A percentile compares a stretch with the other conserved stretches of the same genome.
These are phyloP conservation scores for Macroramphosus scolopax DNA, from an alignment of 2,797 vertebrate genomes.

Conservation along the genomic window DNA sequence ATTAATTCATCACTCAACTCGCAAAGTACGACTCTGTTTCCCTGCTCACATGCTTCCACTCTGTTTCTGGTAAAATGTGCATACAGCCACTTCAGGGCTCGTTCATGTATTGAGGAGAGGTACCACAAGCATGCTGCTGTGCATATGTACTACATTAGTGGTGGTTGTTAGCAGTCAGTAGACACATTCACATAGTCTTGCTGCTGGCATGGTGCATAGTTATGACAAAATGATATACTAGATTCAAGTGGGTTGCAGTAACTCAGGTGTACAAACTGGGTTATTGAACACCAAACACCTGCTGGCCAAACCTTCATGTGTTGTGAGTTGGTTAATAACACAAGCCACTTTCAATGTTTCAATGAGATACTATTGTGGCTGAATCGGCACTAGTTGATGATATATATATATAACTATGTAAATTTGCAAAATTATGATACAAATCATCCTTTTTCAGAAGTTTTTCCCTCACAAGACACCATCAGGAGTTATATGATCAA, in stretches of 20 bases:
- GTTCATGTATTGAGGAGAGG: constrained; percentile 76
- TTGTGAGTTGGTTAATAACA: too few relatives aligned
- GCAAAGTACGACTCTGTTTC: constrained; percentile 17
- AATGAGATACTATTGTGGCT: too few relatives aligned
- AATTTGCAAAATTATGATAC: too few relatives aligned
- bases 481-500: too few relatives aligned
- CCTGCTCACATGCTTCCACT: constrained; percentile 35
- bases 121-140: constrained; percentile 61
- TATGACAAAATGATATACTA: constrained; percentile 8
- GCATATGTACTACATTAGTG: constrained; percentile 43
- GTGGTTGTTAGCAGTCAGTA: constrained; percentile 26
- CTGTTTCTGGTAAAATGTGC: constrained; percentile 17
- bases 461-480: too few relatives aligned
- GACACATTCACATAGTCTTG: constrained; percentile 49
- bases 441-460: too few relatives aligned
- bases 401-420: too few relatives aligned
- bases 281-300: too few relatives aligned
- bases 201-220: constrained; percentile 49
- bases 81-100: constrained; percentile 17
- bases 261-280: not conserved
- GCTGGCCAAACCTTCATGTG: too few relatives aligned
- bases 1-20: constrained; percentile 37
- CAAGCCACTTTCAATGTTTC: too few relatives aligned
- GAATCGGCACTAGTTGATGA: too few relatives aligned
- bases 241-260: not conserved